A percentile compares a stretch with the other conserved stretches of the same genome.
Evolutionary conservation across 2,113 vertebrate genomes (phyloP).

Genomic region (Menidia beryllina): DNA sequence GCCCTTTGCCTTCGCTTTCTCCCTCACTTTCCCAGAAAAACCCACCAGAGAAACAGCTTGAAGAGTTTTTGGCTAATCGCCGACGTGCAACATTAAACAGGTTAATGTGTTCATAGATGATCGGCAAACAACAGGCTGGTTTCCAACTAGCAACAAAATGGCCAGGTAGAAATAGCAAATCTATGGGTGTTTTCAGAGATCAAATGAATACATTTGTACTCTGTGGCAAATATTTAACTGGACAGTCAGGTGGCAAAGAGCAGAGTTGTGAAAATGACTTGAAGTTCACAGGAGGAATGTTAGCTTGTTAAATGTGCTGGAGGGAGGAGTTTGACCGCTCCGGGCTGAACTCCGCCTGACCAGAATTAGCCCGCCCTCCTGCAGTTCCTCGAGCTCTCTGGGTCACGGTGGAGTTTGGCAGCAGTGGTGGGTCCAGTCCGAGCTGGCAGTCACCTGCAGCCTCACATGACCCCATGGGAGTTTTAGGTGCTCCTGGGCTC

Average conservation of each 20-base stretch:
- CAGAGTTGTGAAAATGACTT: conserved; percentile 39
- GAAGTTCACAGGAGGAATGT: conserved; percentile 62
- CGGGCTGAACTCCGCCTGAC: conserved; percentile 38
- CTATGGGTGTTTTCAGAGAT: conserved; percentile 5
- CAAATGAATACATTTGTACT: background rate
- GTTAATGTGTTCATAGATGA: background rate
- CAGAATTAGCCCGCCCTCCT: conserved; percentile 48
- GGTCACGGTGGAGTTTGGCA: conserved; percentile 53
- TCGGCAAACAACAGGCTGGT: background rate
- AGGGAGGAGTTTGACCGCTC: conserved; percentile 46
- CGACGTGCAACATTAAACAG: background rate
- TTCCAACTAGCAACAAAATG: background rate
- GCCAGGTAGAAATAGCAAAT: background rate
- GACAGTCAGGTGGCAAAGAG: conserved; percentile 34
- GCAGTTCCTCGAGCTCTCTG: conserved; percentile 40
- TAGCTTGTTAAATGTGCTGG: conserved; percentile 61
- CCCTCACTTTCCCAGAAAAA: conserved; percentile 11
- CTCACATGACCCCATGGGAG: conserved; percentile 58
- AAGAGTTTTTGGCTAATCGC: conserved; percentile 8
- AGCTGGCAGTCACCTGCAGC: conserved; percentile 52
- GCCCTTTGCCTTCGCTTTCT: conserved; percentile 5
- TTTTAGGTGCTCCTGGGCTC: conserved; percentile 35
- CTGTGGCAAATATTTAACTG: conserved; percentile 25
- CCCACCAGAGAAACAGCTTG: background rate
- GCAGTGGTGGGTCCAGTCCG: conserved; percentile 20